Conservation (phyloP, 64 coral and sea anemone species). For the Hydrozoanthus tunicans region DNA sequence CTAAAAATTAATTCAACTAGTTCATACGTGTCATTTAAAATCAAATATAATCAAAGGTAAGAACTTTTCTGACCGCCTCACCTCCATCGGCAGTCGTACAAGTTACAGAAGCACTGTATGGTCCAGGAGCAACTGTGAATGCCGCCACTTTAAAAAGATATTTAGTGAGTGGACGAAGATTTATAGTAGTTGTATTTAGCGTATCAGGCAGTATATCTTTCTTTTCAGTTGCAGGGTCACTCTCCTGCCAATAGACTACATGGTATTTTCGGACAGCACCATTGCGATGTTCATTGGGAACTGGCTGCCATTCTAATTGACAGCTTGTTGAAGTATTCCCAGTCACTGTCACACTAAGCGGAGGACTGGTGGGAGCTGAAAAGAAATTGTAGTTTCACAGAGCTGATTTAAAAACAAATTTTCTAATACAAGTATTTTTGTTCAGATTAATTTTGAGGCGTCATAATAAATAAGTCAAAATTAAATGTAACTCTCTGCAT, state of each 20-base stretch:
- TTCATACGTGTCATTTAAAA: no score
- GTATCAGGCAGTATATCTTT: neutral
- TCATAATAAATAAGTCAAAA: no score
- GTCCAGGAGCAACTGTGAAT: slow-evolving; percentile 18
- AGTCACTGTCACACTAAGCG: neutral
- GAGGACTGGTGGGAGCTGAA: slow-evolving; percentile 26
- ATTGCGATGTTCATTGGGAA: neutral
- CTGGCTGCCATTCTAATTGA: neutral
- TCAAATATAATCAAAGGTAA: no score
- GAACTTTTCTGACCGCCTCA: neutral
- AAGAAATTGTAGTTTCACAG: neutral
- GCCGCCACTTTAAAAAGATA: slow-evolving; percentile 30
- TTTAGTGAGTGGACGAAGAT: slow-evolving; percentile 10
- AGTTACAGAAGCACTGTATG: neutral
- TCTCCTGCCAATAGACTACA: slow-evolving; percentile 8
- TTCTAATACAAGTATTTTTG: no score
- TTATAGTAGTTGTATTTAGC: neutral
- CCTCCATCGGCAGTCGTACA: slow-evolving; percentile 28
- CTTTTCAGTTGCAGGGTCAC: neutral
- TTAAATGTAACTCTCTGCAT: no score
- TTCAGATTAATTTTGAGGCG: no score
- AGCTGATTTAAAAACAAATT: neutral
- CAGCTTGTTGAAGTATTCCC: slow-evolving; percentile 16
- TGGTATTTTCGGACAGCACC: slow-evolving; percentile 8
- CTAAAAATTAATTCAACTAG: no score